Percentiles rank a stretch among this genome's conserved stretches.
phyloP scores from a whole-genome alignment of 2,797 vertebrate species.

The Rhincodon typus region DNA sequence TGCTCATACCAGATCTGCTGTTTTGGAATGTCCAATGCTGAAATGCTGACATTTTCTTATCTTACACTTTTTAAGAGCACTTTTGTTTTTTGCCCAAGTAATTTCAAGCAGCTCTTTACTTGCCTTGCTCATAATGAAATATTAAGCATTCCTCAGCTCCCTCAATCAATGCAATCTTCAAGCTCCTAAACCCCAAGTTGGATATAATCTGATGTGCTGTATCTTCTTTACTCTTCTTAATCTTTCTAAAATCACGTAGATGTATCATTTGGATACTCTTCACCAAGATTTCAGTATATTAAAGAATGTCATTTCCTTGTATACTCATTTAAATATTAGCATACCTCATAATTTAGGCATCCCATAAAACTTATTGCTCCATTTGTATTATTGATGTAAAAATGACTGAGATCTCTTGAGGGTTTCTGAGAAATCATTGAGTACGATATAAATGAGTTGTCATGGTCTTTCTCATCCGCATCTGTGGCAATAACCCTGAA shows the following conservation, averaged over 20 bases:
- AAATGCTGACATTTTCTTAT: no score
- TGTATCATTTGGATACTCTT: no score
- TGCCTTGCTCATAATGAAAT: no score
- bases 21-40: no score
- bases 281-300: no score
- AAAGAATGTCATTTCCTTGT: neutral
- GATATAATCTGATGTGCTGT: neutral
- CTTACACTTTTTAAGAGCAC: no score
- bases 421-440: neutral
- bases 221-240: neutral
- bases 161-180: neutral
- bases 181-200: neutral
- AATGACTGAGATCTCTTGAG: neutral
- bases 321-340: neutral
- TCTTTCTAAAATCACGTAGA: neutral
- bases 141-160: neutral
- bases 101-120: no score
- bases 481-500: neutral
- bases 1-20: no score
- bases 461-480: neutral
- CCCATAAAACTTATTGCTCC: neutral
- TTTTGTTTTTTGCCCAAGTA: no score
- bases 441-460: neutral
- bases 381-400: neutral
- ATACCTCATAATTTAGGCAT: slow-evolving; percentile 5